These are phyloP conservation scores for Dicrurus megarhynchus DNA, from an alignment of 2,113 vertebrate genomes.

Conservation along the genomic window DNA sequence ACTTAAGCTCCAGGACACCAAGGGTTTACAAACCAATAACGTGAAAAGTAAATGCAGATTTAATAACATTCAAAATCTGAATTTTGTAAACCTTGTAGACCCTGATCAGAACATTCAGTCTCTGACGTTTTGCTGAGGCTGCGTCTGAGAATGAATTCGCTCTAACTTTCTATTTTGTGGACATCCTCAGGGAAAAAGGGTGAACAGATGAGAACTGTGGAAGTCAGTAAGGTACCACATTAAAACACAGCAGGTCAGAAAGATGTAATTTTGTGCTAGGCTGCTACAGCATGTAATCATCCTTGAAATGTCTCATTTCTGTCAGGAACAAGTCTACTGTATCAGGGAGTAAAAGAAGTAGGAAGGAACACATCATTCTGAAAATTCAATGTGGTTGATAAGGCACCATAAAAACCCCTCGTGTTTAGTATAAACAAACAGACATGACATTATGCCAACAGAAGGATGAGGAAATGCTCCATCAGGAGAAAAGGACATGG, in stretches of 20 bases:
- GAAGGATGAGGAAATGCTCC: neutral
- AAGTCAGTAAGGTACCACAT: neutral
- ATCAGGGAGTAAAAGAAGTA: slow-evolving; percentile 22
- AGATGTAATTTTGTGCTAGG: slow-evolving; percentile 33
- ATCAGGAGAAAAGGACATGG: neutral
- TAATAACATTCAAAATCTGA: neutral
- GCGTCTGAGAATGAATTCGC: neutral
- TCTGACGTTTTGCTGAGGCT: neutral
- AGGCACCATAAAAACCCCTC: neutral
- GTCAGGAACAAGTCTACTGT: slow-evolving; percentile 22
- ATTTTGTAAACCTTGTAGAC: neutral
- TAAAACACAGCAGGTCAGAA: slow-evolving; percentile 30
- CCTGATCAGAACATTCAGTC: neutral
- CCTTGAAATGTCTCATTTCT: slow-evolving; percentile 43
- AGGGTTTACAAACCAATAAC: neutral
- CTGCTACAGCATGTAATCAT: slow-evolving; percentile 21
- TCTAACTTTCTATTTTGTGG: neutral
- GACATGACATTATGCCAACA: neutral
- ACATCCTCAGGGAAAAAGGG: neutral
- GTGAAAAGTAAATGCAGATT: neutral
- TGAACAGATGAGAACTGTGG: neutral
- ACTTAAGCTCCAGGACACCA: neutral
- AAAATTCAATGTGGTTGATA: slow-evolving; percentile 14
- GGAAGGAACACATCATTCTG: slow-evolving; percentile 15
- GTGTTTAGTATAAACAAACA: slow-evolving; percentile 5